Conservation (phyloP, 2,797 vertebrate genomes). For the Sebastes minor region DNA sequence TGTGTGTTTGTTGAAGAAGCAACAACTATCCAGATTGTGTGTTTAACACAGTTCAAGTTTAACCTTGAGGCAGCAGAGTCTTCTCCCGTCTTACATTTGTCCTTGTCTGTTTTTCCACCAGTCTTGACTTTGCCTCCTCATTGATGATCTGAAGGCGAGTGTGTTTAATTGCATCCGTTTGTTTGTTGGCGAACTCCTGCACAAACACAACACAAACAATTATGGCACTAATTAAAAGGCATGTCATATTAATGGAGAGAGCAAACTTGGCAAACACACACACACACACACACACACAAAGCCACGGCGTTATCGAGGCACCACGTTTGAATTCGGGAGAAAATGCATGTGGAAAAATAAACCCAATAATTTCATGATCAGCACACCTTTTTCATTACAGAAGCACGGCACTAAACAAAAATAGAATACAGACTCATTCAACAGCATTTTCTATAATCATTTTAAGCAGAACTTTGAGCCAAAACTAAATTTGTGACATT, state of each 20-base stretch:
- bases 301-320: not conserved
- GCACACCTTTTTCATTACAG: constrained; percentile 1
- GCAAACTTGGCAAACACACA: constrained; percentile 58
- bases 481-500: constrained; percentile 18
- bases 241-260: constrained; percentile 71
- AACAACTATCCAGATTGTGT: constrained; percentile 8
- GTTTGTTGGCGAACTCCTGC: constrained; percentile 79
- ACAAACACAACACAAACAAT: constrained; percentile 82
- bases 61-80: constrained; percentile 56
- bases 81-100: constrained; percentile 55
- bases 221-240: constrained; percentile 80
- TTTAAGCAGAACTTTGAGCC: constrained; percentile 21
- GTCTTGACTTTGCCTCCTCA: constrained; percentile 70
- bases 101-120: constrained; percentile 55
- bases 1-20: constrained; percentile 10
- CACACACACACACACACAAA: constrained; percentile 12
- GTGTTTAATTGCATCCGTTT: constrained; percentile 80
- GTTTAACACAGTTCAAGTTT: constrained; percentile 36
- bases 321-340: constrained; percentile 19
- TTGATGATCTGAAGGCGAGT: constrained; percentile 73
- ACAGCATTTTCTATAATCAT: not conserved
- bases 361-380: constrained; percentile 8
- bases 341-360: constrained; percentile 12
- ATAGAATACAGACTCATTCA: not conserved
- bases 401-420: not conserved